Conservation (phyloP, 2,113 vertebrate genomes). For the Mugil cephalus region DNA sequence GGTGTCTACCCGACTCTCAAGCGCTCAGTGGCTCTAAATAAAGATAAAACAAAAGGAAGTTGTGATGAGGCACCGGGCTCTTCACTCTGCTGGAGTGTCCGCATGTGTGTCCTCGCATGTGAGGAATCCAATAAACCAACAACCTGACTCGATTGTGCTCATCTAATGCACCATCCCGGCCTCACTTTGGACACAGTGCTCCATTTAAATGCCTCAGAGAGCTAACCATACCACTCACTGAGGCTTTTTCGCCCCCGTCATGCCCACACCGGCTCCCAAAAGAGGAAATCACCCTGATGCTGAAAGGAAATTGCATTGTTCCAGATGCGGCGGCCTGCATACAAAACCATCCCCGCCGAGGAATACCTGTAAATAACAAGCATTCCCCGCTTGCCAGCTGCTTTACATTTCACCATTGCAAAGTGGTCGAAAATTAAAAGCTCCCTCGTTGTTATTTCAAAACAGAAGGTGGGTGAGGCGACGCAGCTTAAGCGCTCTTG, state of each 20-base stretch:
- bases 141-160: conserved; percentile 25
- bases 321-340: conserved; percentile 60
- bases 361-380: conserved; percentile 73
- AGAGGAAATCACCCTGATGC: conserved; percentile 68
- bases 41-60: conserved; percentile 42
- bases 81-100: conserved; percentile 13
- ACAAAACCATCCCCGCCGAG: conserved; percentile 55
- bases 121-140: conserved; percentile 42
- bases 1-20: conserved; percentile 19
- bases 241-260: neutral
- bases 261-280: conserved; percentile 26
- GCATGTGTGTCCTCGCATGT: conserved; percentile 25
- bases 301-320: conserved; percentile 67
- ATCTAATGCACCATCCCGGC: conserved; percentile 14
- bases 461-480: conserved; percentile 68
- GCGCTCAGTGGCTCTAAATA: conserved; percentile 32
- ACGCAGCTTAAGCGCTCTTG: conserved; percentile 53
- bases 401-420: conserved; percentile 56
- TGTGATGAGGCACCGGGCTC: conserved; percentile 17
- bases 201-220: conserved; percentile 43
- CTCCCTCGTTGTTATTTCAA: conserved; percentile 72
- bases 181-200: conserved; percentile 20
- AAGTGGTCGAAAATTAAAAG: conserved; percentile 71
- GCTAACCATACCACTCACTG: conserved; percentile 20
- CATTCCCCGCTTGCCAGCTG: conserved; percentile 61